These are phyloP conservation scores for Scaptomyza flava DNA, from an alignment of 2,888 invertebrate genomes.

Conservation along the genomic window DNA sequence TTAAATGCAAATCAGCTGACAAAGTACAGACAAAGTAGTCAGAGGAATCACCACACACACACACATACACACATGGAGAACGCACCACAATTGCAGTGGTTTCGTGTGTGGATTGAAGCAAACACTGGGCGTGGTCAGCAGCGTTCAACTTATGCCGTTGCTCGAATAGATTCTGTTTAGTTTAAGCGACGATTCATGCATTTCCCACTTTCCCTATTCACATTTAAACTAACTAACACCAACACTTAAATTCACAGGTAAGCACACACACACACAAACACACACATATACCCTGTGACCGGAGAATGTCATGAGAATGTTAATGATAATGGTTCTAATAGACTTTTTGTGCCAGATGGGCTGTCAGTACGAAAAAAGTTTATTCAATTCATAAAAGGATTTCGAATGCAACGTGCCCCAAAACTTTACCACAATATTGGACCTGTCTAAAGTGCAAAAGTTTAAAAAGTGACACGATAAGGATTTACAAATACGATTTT, in stretches of 20 bases:
- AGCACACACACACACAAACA: conserved; percentile 27
- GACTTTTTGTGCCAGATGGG: too few relatives aligned
- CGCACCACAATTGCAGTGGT: conserved; percentile 37
- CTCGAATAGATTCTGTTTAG: conserved; percentile 50
- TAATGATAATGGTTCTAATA: background rate
- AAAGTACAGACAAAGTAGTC: conserved; percentile 34
- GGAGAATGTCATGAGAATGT: background rate
- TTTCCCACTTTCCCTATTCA: background rate
- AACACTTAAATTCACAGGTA: conserved; percentile 30
- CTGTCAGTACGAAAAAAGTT: too few relatives aligned
- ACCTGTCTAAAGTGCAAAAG: too few relatives aligned
- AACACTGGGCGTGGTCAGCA: conserved; percentile 49
- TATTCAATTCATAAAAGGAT: too few relatives aligned
- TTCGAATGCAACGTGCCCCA: too few relatives aligned
- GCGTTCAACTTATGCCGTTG: conserved; percentile 13
- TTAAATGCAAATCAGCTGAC: conserved; percentile 77
- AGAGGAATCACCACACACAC: background rate
- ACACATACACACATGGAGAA: background rate
- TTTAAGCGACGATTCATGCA: conserved; percentile 47
- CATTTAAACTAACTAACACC: conserved; percentile 1
- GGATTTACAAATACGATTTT: too few relatives aligned
- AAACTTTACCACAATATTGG: too few relatives aligned
- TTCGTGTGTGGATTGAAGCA: conserved; percentile 36
- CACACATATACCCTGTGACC: conserved; percentile 28
- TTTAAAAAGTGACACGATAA: too few relatives aligned